These are phyloP conservation scores for Chrysolina americana DNA, from an alignment of 2,888 invertebrate species.

Conservation along the genomic window DNA sequence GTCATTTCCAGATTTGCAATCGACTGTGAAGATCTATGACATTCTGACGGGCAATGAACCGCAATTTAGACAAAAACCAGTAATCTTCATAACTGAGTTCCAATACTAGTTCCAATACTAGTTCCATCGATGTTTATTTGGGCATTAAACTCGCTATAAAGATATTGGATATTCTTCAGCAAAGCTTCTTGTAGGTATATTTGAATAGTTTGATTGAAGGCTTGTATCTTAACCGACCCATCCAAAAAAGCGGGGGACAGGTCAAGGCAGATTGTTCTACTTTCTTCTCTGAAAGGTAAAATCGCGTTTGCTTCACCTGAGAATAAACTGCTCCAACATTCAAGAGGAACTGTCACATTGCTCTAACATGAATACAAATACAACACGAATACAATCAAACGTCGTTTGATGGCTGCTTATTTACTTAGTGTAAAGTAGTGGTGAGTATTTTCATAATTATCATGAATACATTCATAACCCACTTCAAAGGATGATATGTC, in stretches of 20 bases:
- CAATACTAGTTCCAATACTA: background rate
- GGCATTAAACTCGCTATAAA: background rate
- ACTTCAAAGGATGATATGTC: too few relatives aligned
- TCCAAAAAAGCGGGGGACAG: conserved; percentile 41
- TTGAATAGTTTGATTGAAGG: background rate
- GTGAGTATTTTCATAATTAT: too few relatives aligned
- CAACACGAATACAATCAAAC: too few relatives aligned
- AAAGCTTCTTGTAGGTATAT: background rate
- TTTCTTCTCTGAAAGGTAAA: conserved; percentile 42
- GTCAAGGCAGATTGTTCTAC: conserved; percentile 48
- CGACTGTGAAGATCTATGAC: conserved; percentile 1
- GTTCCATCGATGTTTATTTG: background rate
- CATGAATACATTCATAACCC: too few relatives aligned
- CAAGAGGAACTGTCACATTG: background rate
- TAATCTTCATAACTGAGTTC: background rate
- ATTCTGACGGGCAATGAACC: conserved; percentile 1
- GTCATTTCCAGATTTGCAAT: conserved; percentile 4
- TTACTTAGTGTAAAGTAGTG: too few relatives aligned
- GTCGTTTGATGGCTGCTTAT: too few relatives aligned
- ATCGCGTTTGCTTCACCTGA: conserved; percentile 26
- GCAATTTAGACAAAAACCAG: conserved; percentile 11
- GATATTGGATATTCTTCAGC: background rate
- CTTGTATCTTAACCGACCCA: background rate
- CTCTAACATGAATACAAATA: too few relatives aligned
- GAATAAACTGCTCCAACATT: conserved; percentile 29